Evolutionary conservation across 2,113 vertebrate genomes (phyloP).

Genomic region (Tyrannus savana): DNA sequence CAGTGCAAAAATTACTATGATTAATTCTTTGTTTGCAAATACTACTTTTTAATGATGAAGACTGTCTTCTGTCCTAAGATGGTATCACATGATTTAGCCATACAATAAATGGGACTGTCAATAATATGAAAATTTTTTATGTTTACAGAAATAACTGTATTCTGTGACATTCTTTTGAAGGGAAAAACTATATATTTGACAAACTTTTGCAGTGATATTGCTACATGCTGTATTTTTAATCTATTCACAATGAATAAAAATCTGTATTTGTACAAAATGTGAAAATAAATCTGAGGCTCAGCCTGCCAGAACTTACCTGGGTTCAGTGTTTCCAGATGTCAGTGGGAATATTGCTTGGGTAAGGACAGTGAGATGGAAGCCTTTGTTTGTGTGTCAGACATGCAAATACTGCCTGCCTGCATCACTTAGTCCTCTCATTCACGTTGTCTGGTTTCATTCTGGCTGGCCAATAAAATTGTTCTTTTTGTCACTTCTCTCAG

Average conservation of each 20-base stretch:
- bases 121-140: neutral
- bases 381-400: neutral
- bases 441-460: neutral
- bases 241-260: slow-evolving; percentile 63
- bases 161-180: neutral
- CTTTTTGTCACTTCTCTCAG: neutral
- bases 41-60: neutral
- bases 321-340: neutral
- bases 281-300: neutral
- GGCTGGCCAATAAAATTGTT: slow-evolving; percentile 19
- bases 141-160: slow-evolving; percentile 32
- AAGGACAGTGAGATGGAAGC: neutral
- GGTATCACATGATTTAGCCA: neutral
- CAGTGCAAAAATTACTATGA: neutral
- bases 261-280: neutral
- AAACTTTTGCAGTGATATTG: neutral
- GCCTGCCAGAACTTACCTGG: neutral
- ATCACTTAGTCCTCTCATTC: neutral
- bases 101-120: neutral
- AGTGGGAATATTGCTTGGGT: neutral
- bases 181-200: neutral
- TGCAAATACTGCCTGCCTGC: neutral
- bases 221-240: slow-evolving; percentile 48
- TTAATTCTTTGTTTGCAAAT: neutral
- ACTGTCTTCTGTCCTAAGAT: neutral